Evolutionary conservation across 2,888 invertebrate genomes (phyloP).

Genomic region (Mechanitis messenoides): DNA sequence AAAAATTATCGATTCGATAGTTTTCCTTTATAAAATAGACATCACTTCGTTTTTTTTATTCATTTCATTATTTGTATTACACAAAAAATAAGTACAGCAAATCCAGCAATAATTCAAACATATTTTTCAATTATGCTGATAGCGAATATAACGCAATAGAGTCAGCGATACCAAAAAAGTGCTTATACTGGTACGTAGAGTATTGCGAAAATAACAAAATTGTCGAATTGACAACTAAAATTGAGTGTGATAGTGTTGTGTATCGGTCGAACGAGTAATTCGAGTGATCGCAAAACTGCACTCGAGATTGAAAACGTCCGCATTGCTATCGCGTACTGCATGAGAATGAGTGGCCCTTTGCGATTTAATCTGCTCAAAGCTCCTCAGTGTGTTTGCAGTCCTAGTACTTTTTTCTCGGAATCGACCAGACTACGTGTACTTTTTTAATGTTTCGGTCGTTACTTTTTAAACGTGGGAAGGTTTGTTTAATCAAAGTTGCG

Average conservation of each 20-base stretch:
- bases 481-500: conserved; percentile 4
- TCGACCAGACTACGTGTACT: conserved; percentile 27
- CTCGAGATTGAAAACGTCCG: conserved; percentile 42
- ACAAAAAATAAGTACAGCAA: too few species aligned
- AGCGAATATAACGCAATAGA: too few species aligned
- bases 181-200: too few species aligned
- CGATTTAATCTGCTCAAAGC: conserved; percentile 57
- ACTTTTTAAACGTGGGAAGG: conserved; percentile 30
- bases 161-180: too few species aligned
- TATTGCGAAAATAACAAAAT: conserved; percentile 6
- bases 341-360: conserved; percentile 51
- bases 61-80: too few species aligned
- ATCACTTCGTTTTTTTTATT: too few species aligned
- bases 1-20: too few species aligned
- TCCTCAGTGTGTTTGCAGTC: conserved; percentile 40
- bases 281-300: conserved; percentile 35
- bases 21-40: too few species aligned
- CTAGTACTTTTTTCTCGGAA: conserved; percentile 44
- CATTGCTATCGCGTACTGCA: conserved; percentile 47
- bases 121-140: too few species aligned
- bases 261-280: conserved; percentile 4
- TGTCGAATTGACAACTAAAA: not conserved
- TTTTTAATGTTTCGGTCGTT: conserved; percentile 29
- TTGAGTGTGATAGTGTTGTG: not conserved
- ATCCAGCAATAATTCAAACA: too few species aligned